Base-by-base conservation (phyloP, 2,888 invertebrate genomes). In the Aleiodes alternator region DNA sequence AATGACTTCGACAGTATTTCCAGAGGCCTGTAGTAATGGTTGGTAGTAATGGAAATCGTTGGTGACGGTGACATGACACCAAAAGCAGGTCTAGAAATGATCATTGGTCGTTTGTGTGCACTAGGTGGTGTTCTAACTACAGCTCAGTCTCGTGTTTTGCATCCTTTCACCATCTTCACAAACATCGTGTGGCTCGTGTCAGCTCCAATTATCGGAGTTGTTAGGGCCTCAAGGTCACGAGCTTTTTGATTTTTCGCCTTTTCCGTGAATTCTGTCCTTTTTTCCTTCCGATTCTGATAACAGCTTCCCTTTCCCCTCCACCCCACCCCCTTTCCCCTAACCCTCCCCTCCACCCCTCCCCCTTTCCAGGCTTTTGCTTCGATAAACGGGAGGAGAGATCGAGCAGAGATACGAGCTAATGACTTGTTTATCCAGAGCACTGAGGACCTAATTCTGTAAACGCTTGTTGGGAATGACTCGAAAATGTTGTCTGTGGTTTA, bases 1-100 rank as follows among this genome's bases (percentile, higher is more conserved):
- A 98, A 98, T 90, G 96, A 97, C 91, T 98, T 98, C 92, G 96
- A 96, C 90, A 96, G 96, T 86, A 97, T 98, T 84, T 97, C 97
- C 0, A 93, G 95, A 78, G 98, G 98, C 8, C 91, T 98, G 56
- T 98, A 98, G 98, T 98, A 98, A 97, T 97, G 97, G 31, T 96
- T 98, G 80, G 97, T 98, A 55, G 98, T 98, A 80, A 98, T 96
- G 95, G 97, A 97, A 38, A 96, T 96, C 0, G 97, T 98, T 68
- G 97, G 97, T 59, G 98, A 98, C 87, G 97, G 97, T 0, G 97
- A 98, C 90, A 96, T 97, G 94, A 96, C 95, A 50, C 98, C 98
- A 4, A 97, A 97, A 91, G 98, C 98, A 0, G 97, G 97, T 90
- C 93, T 96, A 57, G 98, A 97, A 82, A 96, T 96, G 95, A 95